These are phyloP conservation scores for Coecobrya sp. DNA, from an alignment of 2,888 invertebrate species.

Conservation along the genomic window DNA sequence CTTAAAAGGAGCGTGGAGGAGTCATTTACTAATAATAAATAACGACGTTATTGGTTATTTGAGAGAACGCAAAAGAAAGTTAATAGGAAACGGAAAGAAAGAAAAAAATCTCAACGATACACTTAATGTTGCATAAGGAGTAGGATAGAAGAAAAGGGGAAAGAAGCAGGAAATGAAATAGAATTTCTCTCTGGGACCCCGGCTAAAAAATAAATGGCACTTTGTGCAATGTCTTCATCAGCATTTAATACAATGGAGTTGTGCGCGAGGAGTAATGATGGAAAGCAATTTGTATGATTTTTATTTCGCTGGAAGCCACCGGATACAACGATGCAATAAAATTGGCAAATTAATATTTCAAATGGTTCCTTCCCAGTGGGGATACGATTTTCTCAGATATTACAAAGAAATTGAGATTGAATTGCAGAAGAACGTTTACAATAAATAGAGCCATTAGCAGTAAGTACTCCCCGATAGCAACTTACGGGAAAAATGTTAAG, in stretches of 20 bases:
- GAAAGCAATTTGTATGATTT: slow-evolving; percentile 42
- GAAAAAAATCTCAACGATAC: background rate
- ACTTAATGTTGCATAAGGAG: background rate
- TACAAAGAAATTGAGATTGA: background rate
- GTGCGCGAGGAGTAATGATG: background rate
- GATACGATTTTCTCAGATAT: background rate
- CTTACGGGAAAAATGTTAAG: background rate
- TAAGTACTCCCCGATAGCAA: background rate
- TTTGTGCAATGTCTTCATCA: slow-evolving; percentile 2
- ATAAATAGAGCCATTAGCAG: background rate
- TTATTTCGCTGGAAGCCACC: background rate
- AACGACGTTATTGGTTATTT: slow-evolving; percentile 42
- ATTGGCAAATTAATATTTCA: slow-evolving; percentile 44
- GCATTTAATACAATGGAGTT: background rate
- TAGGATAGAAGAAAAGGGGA: background rate
- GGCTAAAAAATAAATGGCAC: slow-evolving; percentile 1
- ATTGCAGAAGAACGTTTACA: background rate
- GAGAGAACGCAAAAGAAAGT: background rate
- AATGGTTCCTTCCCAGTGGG: background rate
- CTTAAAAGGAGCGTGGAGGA: background rate
- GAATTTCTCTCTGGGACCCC: slow-evolving; percentile 9
- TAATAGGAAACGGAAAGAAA: background rate
- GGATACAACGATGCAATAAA: slow-evolving; percentile 23
- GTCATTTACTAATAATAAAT: slow-evolving; percentile 51
- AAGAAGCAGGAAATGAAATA: slow-evolving; percentile 13